Evolutionary conservation across 2,888 invertebrate species (phyloP), one percentile per base, ranked within the genome.

Genomic region (Lapara coniferarum): DNA sequence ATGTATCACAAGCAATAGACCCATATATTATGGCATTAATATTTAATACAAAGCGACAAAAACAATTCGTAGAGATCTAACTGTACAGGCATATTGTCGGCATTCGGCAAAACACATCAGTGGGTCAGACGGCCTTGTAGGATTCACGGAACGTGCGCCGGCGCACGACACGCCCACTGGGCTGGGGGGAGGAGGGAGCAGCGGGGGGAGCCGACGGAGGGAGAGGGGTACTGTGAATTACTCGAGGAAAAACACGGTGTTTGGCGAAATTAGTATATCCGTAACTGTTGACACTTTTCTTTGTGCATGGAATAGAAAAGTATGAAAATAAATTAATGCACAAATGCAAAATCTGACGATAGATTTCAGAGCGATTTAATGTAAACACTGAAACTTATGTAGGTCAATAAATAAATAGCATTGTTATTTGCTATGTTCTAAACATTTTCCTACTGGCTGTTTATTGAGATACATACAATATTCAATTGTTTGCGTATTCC

Each of bases 71-170:
- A 55, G 19, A 55, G 10, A 55, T 55, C 66, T 66, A 66, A 66
- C 66, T 66, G 66, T 66, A 55, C 55, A 3, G 55, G 37, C 2
- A 2, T 55, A 55, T n/a, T 19, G 55, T 12, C 19, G 19, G 19
- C 53, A 10, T 55, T 55, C 55, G 55, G 55, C 73, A 78, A 85
- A 85, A 82, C 80, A 83, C 85, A 86, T 83, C 84, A 86, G 84
- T 85, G 78, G 87, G 85, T 85, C 88, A 89, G 86, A 85, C 86
- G 85, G 78, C 86, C 89, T 86, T 87, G 87, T 78, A 75, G 79
- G 83, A 78, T 87, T 87, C 87, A 85, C 80, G 82, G 86, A 86
- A 86, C 82, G 81, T 79, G 81, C 85, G 82, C 83, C 73, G 72
- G 82, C 85, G 85, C 86, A 82, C 70, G 76, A 82, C 85, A 81